These are phyloP conservation scores for Polyodon spathula DNA, from an alignment of 2,113 vertebrate species.

Conservation along the genomic window DNA sequence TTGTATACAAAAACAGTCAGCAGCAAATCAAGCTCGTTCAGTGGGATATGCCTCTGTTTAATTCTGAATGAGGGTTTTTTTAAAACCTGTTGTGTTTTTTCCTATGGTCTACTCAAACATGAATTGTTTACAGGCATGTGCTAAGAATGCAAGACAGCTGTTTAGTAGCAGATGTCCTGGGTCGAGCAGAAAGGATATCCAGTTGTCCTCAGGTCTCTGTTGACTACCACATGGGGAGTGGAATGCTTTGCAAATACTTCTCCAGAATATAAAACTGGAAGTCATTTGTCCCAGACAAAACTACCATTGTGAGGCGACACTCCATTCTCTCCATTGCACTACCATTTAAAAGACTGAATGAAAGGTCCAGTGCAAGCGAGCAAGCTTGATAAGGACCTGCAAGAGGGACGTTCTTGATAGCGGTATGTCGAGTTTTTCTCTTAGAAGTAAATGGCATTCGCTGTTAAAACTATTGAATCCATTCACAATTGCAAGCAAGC, in stretches of 20 bases:
- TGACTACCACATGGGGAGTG: slow-evolving; percentile 44
- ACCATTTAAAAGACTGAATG: slow-evolving; percentile 27
- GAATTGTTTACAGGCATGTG: slow-evolving; percentile 3
- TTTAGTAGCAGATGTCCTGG: slow-evolving; percentile 47
- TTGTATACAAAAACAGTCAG: too few relatives aligned
- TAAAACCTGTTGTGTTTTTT: too few relatives aligned
- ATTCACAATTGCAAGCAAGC: too few relatives aligned
- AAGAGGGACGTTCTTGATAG: too few relatives aligned
- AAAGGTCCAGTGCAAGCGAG: slow-evolving; percentile 32
- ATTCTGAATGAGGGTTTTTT: too few relatives aligned
- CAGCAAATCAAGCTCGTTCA: too few relatives aligned
- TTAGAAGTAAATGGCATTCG: too few relatives aligned
- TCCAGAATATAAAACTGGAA: slow-evolving; percentile 24
- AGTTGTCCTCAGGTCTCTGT: slow-evolving; percentile 45
- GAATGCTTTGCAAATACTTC: slow-evolving; percentile 54
- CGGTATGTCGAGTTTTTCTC: too few relatives aligned
- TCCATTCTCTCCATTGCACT: slow-evolving; percentile 28
- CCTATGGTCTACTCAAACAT: too few relatives aligned
- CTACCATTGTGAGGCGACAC: slow-evolving; percentile 51
- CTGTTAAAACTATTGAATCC: too few relatives aligned
- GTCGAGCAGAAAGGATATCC: slow-evolving; percentile 40
- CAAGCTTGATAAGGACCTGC: too few relatives aligned
- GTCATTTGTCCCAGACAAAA: slow-evolving; percentile 49
- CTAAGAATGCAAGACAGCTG: slow-evolving; percentile 35
- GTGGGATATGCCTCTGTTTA: too few relatives aligned